Conservation (phyloP, 1,140 invertebrate genomes). For the Hylyphantes graminicola region DNA sequence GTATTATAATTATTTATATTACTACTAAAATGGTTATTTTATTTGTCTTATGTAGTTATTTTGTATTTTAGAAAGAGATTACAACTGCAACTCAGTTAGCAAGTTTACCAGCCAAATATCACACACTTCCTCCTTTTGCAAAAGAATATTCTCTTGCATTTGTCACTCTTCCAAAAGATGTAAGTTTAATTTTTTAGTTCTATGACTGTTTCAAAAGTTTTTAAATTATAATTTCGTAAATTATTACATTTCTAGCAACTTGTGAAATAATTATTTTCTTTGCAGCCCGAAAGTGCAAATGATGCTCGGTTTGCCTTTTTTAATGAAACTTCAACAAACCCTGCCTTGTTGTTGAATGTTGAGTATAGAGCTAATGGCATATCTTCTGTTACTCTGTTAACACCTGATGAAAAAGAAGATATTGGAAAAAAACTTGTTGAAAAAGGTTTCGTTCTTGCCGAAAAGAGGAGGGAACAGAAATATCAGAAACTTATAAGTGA, state of each 20-base stretch:
- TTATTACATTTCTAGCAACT: background rate
- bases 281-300: constrained; percentile 60
- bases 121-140: constrained; percentile 81
- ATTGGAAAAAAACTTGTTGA: constrained; percentile 85
- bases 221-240: background rate
- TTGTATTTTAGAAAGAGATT: constrained; percentile 69
- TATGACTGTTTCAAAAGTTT: background rate
- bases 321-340: constrained; percentile 65
- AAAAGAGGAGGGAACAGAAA: constrained; percentile 82
- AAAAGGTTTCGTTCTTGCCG: constrained; percentile 86
- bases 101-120: constrained; percentile 78
- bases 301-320: constrained; percentile 65
- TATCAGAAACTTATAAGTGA: constrained; percentile 83
- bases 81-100: constrained; percentile 71
- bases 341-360: constrained; percentile 70
- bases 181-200: constrained; percentile 68
- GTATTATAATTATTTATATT: too few species aligned
- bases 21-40: too few species aligned
- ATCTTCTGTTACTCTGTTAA: constrained; percentile 77
- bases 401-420: constrained; percentile 81
- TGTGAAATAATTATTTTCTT: constrained; percentile 24
- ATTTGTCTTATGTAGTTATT: background rate
- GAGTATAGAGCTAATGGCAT: constrained; percentile 74
- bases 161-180: constrained; percentile 84
- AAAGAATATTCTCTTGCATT: constrained; percentile 87